phyloP scores from a whole-genome alignment of 2,888 invertebrate genomes.

The Nycteola revayana region DNA sequence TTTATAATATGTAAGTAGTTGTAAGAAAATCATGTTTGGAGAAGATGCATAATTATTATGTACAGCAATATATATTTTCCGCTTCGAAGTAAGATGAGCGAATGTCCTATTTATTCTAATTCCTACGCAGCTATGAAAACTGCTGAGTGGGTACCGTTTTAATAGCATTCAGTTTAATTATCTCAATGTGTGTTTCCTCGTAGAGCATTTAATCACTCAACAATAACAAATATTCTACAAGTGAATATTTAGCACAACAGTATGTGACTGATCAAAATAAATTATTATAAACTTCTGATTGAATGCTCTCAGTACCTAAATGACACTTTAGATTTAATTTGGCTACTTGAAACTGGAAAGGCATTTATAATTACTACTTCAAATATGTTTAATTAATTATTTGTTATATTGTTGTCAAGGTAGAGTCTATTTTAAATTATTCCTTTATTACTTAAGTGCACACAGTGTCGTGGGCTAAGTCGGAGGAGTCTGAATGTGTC shows the following conservation, averaged over 20 bases:
- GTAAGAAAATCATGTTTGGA: constrained; percentile 59
- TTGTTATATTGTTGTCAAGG: constrained; percentile 71
- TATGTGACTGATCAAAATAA: background rate
- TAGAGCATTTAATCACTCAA: constrained; percentile 6
- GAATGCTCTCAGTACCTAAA: constrained; percentile 17
- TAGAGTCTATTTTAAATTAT: constrained; percentile 78
- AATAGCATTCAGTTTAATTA: constrained; percentile 42
- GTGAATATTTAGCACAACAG: too few species aligned
- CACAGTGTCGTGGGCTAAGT: constrained; percentile 38
- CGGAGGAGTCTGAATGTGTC: constrained; percentile 29
- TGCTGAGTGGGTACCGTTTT: constrained; percentile 43
- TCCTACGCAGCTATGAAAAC: constrained; percentile 43
- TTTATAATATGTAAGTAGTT: constrained; percentile 76
- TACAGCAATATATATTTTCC: constrained; percentile 62
- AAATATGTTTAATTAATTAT: constrained; percentile 61
- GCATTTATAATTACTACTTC: constrained; percentile 73
- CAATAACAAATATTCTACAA: too few species aligned
- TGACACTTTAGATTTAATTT: constrained; percentile 56
- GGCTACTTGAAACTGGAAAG: constrained; percentile 57
- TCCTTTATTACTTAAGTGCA: constrained; percentile 60
- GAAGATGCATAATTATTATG: constrained; percentile 66
- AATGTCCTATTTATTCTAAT: constrained; percentile 54
- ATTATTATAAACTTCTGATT: constrained; percentile 15
- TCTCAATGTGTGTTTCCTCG: constrained; percentile 18
- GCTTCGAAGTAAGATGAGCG: constrained; percentile 53